These are phyloP conservation scores for Brenthis ino DNA, from an alignment of 2,888 invertebrate species.

Conservation along the genomic window DNA sequence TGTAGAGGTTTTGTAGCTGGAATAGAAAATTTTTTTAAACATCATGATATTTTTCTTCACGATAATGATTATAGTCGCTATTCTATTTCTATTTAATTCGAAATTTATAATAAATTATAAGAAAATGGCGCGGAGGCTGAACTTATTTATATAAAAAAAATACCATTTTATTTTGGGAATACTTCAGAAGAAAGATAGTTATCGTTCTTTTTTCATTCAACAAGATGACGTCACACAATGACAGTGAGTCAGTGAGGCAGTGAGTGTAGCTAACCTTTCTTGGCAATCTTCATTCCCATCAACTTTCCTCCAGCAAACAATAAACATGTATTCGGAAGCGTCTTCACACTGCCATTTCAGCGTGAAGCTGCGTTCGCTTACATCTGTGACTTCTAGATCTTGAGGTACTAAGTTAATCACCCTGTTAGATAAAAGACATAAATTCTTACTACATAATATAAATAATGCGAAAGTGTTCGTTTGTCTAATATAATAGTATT, in stretches of 20 bases:
- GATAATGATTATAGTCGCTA: too few species aligned
- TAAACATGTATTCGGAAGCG: conserved; percentile 50
- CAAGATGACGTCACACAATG: too few species aligned
- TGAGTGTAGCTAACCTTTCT: conserved; percentile 53
- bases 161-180: too few species aligned
- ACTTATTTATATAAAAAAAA: too few species aligned
- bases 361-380: conserved; percentile 54
- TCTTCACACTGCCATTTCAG: conserved; percentile 63
- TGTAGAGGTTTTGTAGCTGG: conserved; percentile 78
- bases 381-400: conserved; percentile 53
- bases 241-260: neutral
- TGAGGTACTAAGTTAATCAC: conserved; percentile 46
- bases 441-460: neutral
- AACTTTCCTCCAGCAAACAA: conserved; percentile 56
- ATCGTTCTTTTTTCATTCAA: too few species aligned
- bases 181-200: too few species aligned
- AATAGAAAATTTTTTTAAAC: conserved; percentile 34
- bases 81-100: too few species aligned
- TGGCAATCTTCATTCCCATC: conserved; percentile 56
- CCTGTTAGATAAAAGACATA: conserved; percentile 15
- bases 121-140: too few species aligned
- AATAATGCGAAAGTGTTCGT: neutral
- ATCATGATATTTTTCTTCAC: too few species aligned
- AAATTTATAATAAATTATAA: too few species aligned
- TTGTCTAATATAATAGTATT: too few species aligned